A percentile compares a stretch with the other conserved stretches of the same genome.
phyloP scores from a whole-genome alignment of 2,113 vertebrate species.

The Saguinus midas region DNA sequence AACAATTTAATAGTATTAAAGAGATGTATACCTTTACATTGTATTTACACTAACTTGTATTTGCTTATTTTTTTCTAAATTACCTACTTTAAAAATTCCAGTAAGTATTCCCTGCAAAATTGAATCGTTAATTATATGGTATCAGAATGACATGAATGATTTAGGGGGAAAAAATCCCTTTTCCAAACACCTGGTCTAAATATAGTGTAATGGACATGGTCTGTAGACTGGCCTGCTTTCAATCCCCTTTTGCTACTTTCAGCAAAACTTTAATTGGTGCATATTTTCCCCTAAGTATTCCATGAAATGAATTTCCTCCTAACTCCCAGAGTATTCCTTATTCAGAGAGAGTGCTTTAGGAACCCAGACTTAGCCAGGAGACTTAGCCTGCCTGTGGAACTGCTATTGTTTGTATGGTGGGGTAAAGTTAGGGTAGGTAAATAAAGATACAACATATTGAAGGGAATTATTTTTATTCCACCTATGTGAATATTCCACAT shows the following conservation, averaged over 20 bases:
- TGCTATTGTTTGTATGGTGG: neutral
- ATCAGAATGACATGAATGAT: neutral
- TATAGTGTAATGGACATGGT: neutral
- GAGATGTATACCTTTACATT: neutral
- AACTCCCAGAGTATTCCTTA: neutral
- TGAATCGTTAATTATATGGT: neutral
- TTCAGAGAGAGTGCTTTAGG: neutral
- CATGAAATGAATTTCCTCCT: neutral
- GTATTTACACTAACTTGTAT: neutral
- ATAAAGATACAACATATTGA: neutral
- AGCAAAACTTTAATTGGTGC: fast-evolving
- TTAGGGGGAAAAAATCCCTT: neutral
- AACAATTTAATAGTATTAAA: neutral
- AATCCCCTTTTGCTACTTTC: neutral
- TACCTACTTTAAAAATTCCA: neutral
- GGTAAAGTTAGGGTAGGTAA: neutral
- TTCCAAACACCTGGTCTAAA: neutral
- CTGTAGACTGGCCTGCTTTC: neutral
- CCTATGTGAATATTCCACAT: neutral
- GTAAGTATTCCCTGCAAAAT: neutral
- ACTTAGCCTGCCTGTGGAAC: neutral
- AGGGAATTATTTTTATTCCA: neutral
- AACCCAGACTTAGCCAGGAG: neutral
- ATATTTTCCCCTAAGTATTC: fast-evolving
- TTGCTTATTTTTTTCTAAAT: neutral